Evolutionary conservation across 2,888 invertebrate species (phyloP).

Genomic region (Drosophila mulleri): DNA sequence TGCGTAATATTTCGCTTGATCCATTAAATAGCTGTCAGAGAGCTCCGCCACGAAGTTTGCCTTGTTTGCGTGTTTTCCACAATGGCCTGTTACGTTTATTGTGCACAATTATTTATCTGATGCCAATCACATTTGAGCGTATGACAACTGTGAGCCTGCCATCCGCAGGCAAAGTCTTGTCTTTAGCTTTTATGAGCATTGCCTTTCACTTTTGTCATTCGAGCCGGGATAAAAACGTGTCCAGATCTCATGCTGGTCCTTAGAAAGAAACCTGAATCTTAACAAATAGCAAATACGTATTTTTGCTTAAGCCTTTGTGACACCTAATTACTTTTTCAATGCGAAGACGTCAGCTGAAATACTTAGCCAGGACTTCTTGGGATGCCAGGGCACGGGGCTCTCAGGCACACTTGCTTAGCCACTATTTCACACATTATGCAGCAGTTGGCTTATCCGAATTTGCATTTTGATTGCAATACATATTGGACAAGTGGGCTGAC

Average conservation of each 20-base stretch:
- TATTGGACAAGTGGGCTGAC: not conserved
- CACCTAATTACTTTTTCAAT: conserved; percentile 1
- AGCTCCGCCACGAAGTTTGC: conserved; percentile 1
- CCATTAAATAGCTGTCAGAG: conserved; percentile 45
- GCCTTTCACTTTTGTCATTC: conserved; percentile 15
- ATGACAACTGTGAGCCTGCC: conserved; percentile 24
- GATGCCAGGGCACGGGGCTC: not conserved
- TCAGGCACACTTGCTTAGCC: conserved; percentile 4
- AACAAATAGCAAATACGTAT: not conserved
- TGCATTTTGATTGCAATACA: conserved; percentile 48
- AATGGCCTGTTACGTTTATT: conserved; percentile 27
- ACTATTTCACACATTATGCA: conserved; percentile 22
- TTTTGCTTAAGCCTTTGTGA: not conserved
- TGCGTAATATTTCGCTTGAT: conserved; percentile 60
- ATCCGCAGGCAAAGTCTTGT: conserved; percentile 7
- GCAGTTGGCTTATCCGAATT: conserved; percentile 25
- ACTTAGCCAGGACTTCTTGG: too few species aligned
- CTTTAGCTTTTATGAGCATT: conserved; percentile 20
- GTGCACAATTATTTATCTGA: conserved; percentile 43
- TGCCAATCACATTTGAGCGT: conserved; percentile 40
- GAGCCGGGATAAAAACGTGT: not conserved
- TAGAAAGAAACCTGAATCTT: not conserved
- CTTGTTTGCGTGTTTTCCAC: conserved; percentile 26
- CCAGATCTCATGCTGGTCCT: not conserved
- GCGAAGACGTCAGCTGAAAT: not conserved